These are phyloP conservation scores for Bagarius yarrelli DNA, from an alignment of 2,113 vertebrate species.

Conservation along the genomic window DNA sequence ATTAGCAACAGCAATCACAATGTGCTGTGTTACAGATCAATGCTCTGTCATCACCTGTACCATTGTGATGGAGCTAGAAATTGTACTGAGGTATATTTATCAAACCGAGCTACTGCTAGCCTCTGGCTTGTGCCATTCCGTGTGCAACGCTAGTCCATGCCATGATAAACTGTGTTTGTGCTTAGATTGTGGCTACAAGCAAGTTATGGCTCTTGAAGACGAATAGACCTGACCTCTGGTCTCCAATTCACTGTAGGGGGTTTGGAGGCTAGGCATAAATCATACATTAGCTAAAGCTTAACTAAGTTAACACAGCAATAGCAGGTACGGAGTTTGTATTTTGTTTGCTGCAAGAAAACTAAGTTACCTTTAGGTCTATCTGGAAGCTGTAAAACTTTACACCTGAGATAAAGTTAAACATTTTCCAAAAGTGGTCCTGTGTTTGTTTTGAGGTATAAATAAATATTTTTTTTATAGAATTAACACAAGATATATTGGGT, in stretches of 20 bases:
- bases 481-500: too few relatives aligned
- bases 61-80: slow-evolving; percentile 70
- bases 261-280: slow-evolving; percentile 69
- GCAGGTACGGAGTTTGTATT: slow-evolving; percentile 7
- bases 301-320: slow-evolving; percentile 22
- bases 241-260: slow-evolving; percentile 74
- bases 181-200: slow-evolving; percentile 71
- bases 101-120: slow-evolving; percentile 70
- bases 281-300: slow-evolving; percentile 55
- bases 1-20: slow-evolving; percentile 16
- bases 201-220: slow-evolving; percentile 66
- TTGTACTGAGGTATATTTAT: slow-evolving; percentile 67
- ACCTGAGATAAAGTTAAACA: neutral
- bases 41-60: slow-evolving; percentile 66
- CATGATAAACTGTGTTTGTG: slow-evolving; percentile 78
- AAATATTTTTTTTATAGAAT: too few relatives aligned
- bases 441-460: neutral
- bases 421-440: neutral
- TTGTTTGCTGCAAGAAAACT: neutral
- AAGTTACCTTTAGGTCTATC: slow-evolving; percentile 9
- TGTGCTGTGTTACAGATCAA: slow-evolving; percentile 64
- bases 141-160: slow-evolving; percentile 60
- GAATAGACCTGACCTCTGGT: slow-evolving; percentile 73
- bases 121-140: slow-evolving; percentile 66
- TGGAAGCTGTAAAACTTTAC: slow-evolving; percentile 36